A percentile compares a stretch with the other conserved stretches of the same genome.
Evolutionary conservation across 2,888 invertebrate genomes (phyloP).

Genomic region (Rhimphoctona megacephalus): DNA sequence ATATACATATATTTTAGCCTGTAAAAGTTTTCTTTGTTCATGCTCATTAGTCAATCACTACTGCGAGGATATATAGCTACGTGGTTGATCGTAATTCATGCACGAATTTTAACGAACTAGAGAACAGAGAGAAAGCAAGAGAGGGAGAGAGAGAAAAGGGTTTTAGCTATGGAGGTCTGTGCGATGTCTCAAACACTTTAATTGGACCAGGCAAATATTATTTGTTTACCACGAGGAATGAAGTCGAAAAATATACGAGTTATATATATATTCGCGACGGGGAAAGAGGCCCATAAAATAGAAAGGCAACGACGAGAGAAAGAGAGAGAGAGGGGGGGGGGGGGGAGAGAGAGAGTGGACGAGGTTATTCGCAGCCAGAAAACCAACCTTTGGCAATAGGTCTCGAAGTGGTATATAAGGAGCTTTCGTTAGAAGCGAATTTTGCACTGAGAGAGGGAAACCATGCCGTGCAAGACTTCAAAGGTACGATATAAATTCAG

Average conservation of each 20-base stretch:
- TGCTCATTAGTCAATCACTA: conserved; percentile 24
- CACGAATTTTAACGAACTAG: conserved; percentile 19
- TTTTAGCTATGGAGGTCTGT: conserved; percentile 42
- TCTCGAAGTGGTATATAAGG: conserved; percentile 32
- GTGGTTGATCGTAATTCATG: conserved; percentile 18
- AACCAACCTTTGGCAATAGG: conserved; percentile 47
- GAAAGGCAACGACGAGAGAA: conserved; percentile 27
- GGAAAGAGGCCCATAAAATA: conserved; percentile 29
- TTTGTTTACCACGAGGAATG: conserved; percentile 61
- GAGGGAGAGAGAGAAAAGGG: background rate
- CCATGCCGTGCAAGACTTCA: conserved; percentile 68
- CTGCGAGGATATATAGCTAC: background rate
- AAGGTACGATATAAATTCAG: conserved; percentile 78
- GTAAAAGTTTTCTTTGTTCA: conserved; percentile 6
- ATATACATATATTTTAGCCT: background rate
- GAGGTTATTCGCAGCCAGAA: conserved; percentile 59
- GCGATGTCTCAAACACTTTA: conserved; percentile 65
- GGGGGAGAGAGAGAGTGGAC: conserved; percentile 12
- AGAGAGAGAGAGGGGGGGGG: conserved; percentile 10
- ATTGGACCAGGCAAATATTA: conserved; percentile 67
- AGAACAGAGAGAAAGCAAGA: conserved; percentile 1
- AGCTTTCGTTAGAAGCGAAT: conserved; percentile 47
- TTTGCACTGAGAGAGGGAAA: conserved; percentile 21
- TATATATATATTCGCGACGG: conserved; percentile 8
- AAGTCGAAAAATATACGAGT: conserved; percentile 22